These are phyloP conservation scores for Eospalax fontanierii DNA, from an alignment of 2,797 vertebrate genomes.

Conservation along the genomic window DNA sequence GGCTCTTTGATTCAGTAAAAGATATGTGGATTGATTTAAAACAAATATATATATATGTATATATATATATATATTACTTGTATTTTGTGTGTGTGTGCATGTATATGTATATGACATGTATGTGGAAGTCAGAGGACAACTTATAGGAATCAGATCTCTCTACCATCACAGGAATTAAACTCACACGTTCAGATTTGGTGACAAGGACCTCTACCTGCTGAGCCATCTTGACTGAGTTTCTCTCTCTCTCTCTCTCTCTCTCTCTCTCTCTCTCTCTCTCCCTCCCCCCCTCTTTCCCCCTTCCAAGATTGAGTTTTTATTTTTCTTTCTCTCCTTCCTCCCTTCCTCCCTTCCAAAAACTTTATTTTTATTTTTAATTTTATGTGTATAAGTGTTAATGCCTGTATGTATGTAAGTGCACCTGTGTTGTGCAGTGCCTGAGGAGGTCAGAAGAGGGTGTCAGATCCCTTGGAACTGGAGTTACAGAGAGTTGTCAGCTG, in stretches of 20 bases:
- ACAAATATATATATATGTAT: no score
- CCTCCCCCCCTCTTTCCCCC: no score
- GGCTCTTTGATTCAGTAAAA: slow-evolving; percentile 2
- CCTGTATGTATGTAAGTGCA: not conserved
- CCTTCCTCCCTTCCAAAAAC: no score
- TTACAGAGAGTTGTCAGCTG: not conserved
- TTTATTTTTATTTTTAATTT: slow-evolving; percentile 12
- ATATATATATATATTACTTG: no score
- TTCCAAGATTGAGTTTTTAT: no score
- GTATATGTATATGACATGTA: not conserved
- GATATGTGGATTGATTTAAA: not conserved
- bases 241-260: no score
- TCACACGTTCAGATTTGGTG: no score
- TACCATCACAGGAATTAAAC: not conserved
- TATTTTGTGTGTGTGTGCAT: not conserved
- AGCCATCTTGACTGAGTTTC: no score
- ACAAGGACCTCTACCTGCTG: no score
- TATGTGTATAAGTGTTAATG: not conserved
- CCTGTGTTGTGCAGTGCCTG: not conserved
- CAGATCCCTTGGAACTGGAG: no score
- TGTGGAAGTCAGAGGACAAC: not conserved
- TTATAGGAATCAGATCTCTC: not conserved
- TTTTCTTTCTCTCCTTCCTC: no score
- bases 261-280: no score
- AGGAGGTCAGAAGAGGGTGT: not conserved